Percentiles rank a stretch among this genome's conserved stretches.
These are phyloP conservation scores for Takifugu ocellatus DNA, from an alignment of 2,797 vertebrate species.

Conservation along the genomic window DNA sequence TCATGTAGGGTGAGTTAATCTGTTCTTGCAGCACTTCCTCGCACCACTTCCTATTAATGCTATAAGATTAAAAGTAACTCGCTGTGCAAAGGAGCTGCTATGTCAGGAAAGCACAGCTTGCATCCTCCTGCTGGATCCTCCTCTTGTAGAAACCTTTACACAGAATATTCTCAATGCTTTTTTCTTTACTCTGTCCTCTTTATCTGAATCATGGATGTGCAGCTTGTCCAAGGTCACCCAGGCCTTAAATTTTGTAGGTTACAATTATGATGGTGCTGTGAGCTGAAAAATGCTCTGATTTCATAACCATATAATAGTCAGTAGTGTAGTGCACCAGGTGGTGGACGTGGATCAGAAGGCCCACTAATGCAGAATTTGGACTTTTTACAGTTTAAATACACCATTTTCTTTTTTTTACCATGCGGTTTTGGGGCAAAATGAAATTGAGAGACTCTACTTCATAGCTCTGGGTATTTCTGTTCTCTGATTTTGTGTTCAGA, in stretches of 20 bases:
- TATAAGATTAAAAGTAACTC: slow-evolving; percentile 47
- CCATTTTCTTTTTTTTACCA: slow-evolving; percentile 1
- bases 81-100: slow-evolving; percentile 25
- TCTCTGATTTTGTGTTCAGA: slow-evolving; percentile 70
- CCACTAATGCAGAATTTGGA: no score
- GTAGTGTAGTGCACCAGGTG: slow-evolving; percentile 17
- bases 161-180: no score
- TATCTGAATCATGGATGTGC: slow-evolving; percentile 23
- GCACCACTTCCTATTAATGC: slow-evolving; percentile 40
- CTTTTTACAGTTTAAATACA: slow-evolving; percentile 6
- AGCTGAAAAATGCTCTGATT: slow-evolving; percentile 65
- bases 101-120: slow-evolving; percentile 22
- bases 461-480: not conserved
- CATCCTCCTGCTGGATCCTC: slow-evolving; percentile 35
- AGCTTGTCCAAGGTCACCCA: slow-evolving; percentile 29
- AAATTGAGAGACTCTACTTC: not conserved
- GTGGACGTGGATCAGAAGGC: not conserved
- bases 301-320: slow-evolving; percentile 47
- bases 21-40: slow-evolving; percentile 53
- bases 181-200: slow-evolving; percentile 23
- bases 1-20: slow-evolving; percentile 36
- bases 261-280: slow-evolving; percentile 54
- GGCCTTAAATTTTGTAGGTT: slow-evolving; percentile 51
- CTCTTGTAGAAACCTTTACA: no score
- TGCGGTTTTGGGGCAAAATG: no score